Evolutionary conservation across 2,797 vertebrate species (phyloP).

Genomic region (Aeoliscus strigatus): DNA sequence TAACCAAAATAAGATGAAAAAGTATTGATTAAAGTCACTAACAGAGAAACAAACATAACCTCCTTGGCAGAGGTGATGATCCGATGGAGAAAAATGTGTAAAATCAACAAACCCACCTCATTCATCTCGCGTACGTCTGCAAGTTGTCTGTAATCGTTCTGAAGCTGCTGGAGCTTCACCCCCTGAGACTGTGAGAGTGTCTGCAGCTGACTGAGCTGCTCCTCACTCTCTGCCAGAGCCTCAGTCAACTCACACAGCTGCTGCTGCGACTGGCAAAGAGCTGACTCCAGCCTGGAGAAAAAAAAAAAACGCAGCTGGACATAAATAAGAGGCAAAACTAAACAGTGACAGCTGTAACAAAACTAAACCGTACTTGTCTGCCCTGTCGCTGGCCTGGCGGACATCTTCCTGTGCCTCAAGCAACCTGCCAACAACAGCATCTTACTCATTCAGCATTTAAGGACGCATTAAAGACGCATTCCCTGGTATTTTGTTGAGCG

Average conservation of each 20-base stretch:
- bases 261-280: constrained; percentile 55
- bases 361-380: constrained; percentile 63
- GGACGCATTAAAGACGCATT: too few species aligned
- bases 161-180: constrained; percentile 64
- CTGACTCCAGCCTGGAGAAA: constrained; percentile 54
- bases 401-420: constrained; percentile 68
- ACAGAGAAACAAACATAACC: too few species aligned
- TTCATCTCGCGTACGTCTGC: constrained; percentile 62
- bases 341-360: too few species aligned
- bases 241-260: constrained; percentile 41
- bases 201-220: constrained; percentile 52
- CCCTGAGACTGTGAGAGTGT: constrained; percentile 61
- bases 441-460: too few species aligned
- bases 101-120: constrained; percentile 54
- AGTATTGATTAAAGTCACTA: too few species aligned
- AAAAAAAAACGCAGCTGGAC: too few species aligned
- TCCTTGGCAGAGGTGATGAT: too few species aligned
- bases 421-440: constrained; percentile 51
- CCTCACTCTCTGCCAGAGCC: constrained; percentile 61
- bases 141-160: constrained; percentile 65
- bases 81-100: too few species aligned
- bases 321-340: too few species aligned
- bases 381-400: constrained; percentile 55
- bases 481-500: too few species aligned
- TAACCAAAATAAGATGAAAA: too few species aligned